Evolutionary conservation across 2,888 invertebrate genomes (phyloP).

Genomic region (Rambutsinella grinnellia): DNA sequence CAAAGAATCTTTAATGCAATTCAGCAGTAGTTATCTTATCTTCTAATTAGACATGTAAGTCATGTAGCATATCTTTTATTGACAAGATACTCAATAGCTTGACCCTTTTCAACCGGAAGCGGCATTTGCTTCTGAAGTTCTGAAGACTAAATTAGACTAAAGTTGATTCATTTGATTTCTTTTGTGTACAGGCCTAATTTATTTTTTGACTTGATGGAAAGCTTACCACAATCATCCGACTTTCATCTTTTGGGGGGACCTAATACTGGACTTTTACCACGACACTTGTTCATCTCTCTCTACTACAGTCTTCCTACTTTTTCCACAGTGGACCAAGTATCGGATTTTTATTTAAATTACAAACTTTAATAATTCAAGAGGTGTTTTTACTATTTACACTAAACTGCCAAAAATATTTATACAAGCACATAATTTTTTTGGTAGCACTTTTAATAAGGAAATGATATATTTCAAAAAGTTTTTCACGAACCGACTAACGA

Average conservation of each 20-base stretch:
- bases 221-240: constrained; percentile 35
- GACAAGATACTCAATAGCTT: too few relatives aligned
- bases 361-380: constrained; percentile 23
- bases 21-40: constrained; percentile 41
- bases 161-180: constrained; percentile 8
- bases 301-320: neutral
- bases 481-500: too few relatives aligned
- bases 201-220: constrained; percentile 12
- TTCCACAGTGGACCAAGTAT: neutral
- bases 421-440: constrained; percentile 9
- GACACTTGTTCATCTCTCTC: constrained; percentile 12
- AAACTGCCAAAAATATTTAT: constrained; percentile 30
- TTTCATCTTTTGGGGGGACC: constrained; percentile 18
- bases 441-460: too few relatives aligned
- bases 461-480: too few relatives aligned
- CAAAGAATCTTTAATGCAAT: constrained; percentile 61
- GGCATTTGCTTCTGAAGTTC: too few relatives aligned
- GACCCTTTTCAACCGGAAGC: too few relatives aligned
- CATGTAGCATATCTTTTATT: too few relatives aligned
- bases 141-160: too few relatives aligned
- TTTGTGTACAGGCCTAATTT: neutral
- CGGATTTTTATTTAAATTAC: constrained; percentile 3
- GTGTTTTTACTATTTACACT: constrained; percentile 45
- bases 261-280: constrained; percentile 9
- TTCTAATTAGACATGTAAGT: constrained; percentile 28